Evolutionary conservation across 2,888 invertebrate genomes (phyloP).

Genomic region (Halocaridina rubra): DNA sequence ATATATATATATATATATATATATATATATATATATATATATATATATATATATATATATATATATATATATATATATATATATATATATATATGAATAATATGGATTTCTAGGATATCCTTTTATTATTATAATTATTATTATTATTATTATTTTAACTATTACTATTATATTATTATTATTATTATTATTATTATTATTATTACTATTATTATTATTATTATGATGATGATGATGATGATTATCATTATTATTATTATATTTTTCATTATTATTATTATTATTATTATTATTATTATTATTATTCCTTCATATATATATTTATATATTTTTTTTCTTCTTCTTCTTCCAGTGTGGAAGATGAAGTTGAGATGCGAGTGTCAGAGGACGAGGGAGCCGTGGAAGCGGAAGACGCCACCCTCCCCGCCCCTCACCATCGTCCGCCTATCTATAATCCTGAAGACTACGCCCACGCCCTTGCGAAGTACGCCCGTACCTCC

Average conservation of each 20-base stretch:
- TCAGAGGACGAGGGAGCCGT: slow-evolving; percentile 60
- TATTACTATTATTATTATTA: too few species aligned
- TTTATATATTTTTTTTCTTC: too few species aligned
- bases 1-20: background rate
- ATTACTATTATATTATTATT: too few species aligned
- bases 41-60: background rate
- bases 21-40: background rate
- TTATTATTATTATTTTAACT: too few species aligned
- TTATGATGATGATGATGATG: too few species aligned
- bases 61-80: background rate
- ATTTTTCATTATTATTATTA: too few species aligned
- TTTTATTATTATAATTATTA: too few species aligned
- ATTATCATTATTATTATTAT: too few species aligned
- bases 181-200: too few species aligned
- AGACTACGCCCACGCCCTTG: slow-evolving; percentile 76
- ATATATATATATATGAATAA: background rate
- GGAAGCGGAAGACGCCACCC: slow-evolving; percentile 46
- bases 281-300: too few species aligned
- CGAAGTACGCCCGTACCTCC: slow-evolving; percentile 43
- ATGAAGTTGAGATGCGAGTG: slow-evolving; percentile 55
- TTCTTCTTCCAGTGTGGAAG: slow-evolving; percentile 62
- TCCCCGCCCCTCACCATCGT: slow-evolving; percentile 68
- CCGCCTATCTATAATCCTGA: slow-evolving; percentile 92
- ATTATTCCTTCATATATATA: too few species aligned
- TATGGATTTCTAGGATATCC: too few species aligned